Evolutionary conservation across 1,140 invertebrate genomes (phyloP), one percentile per base, ranked within the genome.

Genomic region (Vanessa atalanta): DNA sequence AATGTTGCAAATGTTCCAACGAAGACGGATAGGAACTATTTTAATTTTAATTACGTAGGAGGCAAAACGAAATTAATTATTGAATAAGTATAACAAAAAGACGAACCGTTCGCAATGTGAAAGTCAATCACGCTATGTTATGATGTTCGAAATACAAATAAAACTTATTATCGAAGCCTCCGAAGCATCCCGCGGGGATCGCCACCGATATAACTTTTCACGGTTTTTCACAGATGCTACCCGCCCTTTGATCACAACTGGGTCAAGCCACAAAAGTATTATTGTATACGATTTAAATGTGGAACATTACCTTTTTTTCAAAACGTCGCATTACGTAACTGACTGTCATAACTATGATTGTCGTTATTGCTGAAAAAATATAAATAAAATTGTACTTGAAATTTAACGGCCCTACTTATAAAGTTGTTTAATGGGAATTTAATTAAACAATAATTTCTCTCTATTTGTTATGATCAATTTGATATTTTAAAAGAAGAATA

Each of bases 131-230:
- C 43, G 43, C 60, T 69, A 57, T 60, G 37, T 47, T 55, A 57
- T 43, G 16, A 55, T 23, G 31, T 61, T 61, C 57, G 14, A n/a
- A 69, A 13, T 23, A 11, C 53, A 57, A 69, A 69, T 69, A 60
- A 69, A 69, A 69, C 26, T 60, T 60, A 60, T 57, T 69, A 69
- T 69, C 43, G 66, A 57, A 20, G 66, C 37, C 31, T 47, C 66
- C 31, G 14, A 60, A 47, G 37, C 14, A 26, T 60, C 12, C 66
- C 66, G 16, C 3, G 3, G 66, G 53, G 66, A 69, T n/a, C 37
- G 66, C 37, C 47, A 23, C 37, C 66, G 53, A 23, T 57, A 53
- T 26, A 57, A 69, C 66, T 60, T 69, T 60, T 69, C 37, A 57
- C 31, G 6, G 43, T 31, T 60, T 57, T 47, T 69, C 53, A 60